phyloP scores from a whole-genome alignment of 2,113 vertebrate species.

The Carettochelys insculpta region DNA sequence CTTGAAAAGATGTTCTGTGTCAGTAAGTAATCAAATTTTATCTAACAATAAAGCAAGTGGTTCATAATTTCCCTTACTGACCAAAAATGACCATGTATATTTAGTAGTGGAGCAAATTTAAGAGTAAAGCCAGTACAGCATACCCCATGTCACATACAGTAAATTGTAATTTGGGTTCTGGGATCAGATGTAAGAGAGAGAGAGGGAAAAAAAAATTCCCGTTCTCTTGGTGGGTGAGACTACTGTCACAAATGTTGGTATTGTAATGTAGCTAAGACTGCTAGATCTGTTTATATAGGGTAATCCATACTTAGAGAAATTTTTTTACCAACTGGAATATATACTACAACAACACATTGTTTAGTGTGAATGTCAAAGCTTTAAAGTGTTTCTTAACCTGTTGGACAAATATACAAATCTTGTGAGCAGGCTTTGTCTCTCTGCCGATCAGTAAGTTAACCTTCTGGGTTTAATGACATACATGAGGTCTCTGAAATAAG shows the following conservation, averaged over 20 bases:
- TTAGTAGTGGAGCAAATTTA: background rate
- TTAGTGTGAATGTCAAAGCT: constrained; percentile 50
- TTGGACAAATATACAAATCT: constrained; percentile 58
- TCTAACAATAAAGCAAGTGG: background rate
- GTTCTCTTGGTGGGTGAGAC: background rate
- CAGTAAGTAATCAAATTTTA: background rate
- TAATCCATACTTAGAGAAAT: background rate
- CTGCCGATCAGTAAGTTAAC: constrained; percentile 50
- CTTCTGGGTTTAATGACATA: constrained; percentile 14
- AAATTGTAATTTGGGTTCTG: background rate
- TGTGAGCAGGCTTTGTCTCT: constrained; percentile 45
- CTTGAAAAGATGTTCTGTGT: background rate
- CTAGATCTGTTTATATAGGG: background rate
- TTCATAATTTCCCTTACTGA: background rate
- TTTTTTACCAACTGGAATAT: constrained; percentile 10
- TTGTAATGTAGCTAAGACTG: background rate
- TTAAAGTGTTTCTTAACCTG: constrained; percentile 47
- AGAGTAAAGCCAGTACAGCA: background rate
- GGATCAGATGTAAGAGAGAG: background rate
- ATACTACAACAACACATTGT: background rate
- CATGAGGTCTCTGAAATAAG: background rate
- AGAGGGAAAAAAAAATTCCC: background rate
- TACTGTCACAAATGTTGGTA: background rate
- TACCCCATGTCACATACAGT: background rate
- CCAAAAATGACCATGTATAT: background rate